A percentile compares a stretch with the other conserved stretches of the same genome.
phyloP scores from a whole-genome alignment of 2,888 invertebrate species.

The Drosophila anomelani region DNA sequence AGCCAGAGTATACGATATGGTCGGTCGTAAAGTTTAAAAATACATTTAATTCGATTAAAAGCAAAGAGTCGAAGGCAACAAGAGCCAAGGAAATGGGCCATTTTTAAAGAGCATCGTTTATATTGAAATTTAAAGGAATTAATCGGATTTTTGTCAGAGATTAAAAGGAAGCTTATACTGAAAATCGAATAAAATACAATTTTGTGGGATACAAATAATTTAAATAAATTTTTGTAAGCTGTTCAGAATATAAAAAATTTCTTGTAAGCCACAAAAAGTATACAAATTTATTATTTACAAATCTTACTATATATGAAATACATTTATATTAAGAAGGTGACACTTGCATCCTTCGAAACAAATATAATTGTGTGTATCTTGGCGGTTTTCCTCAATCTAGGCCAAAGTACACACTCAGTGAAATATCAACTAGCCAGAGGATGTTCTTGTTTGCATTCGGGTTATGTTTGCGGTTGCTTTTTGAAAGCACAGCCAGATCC shows the following conservation, averaged over 20 bases:
- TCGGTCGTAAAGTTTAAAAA: conserved; percentile 63
- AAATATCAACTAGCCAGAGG: conserved; percentile 41
- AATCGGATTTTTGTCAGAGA: neutral
- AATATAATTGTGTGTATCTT: conserved; percentile 3
- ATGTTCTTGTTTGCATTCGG: conserved; percentile 60
- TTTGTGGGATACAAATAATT: neutral
- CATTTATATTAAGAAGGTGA: neutral
- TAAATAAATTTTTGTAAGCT: neutral
- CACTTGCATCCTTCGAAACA: neutral
- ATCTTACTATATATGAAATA: neutral
- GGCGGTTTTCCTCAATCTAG: conserved; percentile 11
- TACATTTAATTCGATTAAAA: conserved; percentile 55
- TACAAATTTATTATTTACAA: neutral
- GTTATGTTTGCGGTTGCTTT: conserved; percentile 64
- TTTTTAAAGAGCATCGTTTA: neutral
- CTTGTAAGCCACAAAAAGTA: neutral
- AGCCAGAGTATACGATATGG: neutral
- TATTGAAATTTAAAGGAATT: neutral
- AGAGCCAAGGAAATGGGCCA: neutral
- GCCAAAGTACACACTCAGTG: conserved; percentile 13
- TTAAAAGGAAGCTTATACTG: neutral
- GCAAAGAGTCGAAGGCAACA: conserved; percentile 3
- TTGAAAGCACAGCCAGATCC: conserved; percentile 29
- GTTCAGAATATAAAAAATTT: neutral
- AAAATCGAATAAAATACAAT: neutral